Conservation (phyloP, 2,888 invertebrate genomes). For the Mechanitis messenoides region DNA sequence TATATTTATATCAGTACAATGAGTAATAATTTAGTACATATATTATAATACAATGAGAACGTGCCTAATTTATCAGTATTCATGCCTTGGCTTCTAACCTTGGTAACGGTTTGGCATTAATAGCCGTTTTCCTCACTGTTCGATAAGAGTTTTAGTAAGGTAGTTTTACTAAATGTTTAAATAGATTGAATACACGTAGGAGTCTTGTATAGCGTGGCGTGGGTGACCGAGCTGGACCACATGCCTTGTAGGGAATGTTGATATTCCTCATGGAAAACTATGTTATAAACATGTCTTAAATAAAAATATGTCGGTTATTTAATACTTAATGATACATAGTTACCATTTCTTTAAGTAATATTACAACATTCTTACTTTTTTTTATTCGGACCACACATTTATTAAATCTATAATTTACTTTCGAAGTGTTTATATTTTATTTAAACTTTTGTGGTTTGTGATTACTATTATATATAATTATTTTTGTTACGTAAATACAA, state of each 20-base stretch:
- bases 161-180: constrained; percentile 9
- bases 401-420: too few species aligned
- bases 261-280: constrained; percentile 44
- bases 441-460: too few species aligned
- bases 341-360: too few species aligned
- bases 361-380: too few species aligned
- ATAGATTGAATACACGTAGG: constrained; percentile 25
- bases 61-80: neutral
- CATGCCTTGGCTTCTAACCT: neutral
- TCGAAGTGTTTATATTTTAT: too few species aligned
- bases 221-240: constrained; percentile 54
- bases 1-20: neutral
- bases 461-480: too few species aligned
- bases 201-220: constrained; percentile 47
- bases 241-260: constrained; percentile 70
- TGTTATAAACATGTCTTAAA: constrained; percentile 10
- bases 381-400: too few species aligned
- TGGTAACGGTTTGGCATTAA: neutral
- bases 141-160: neutral
- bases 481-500: too few species aligned
- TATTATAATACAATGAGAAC: neutral
- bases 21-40: neutral
- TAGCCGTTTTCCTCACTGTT: neutral
- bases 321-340: neutral
- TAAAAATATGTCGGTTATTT: constrained; percentile 1